Evolutionary conservation across 2,113 vertebrate species (phyloP), one percentile per base, ranked within the genome.

Genomic region (Siniperca chuatsi): DNA sequence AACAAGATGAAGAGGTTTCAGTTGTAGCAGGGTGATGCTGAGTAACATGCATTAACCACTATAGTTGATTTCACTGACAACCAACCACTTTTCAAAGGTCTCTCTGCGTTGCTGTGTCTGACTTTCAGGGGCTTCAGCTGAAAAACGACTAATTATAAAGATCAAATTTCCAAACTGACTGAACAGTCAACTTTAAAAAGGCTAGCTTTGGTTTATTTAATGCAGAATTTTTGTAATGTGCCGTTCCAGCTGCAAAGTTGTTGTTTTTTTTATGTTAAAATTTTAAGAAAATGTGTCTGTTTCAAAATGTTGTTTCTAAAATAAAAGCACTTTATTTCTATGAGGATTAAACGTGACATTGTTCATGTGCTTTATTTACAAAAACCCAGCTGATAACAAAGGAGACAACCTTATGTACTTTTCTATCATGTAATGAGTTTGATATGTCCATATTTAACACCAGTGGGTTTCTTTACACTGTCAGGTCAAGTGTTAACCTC

Each of bases 311-410:
- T 87, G 70, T 92, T 90, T 91, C 76, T 93, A 90, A 93, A 96
- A 96, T 95, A 95, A 96, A 96, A 93, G 95, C 96, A 96, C 95
- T 96, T 96, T 96, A 96, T 96, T 94, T 94, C 86, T 87, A 92
- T 86, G 83, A 71, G 9, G 50, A 78, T 35, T 64, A 13, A 73
- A 60, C 2, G 7, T 66, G 70, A 61, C 50, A 44, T 64, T 48
- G 58, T 71, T 68, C 25, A 25, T 65, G 33, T 57, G 46, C 0
- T 66, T 75, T 48, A 48, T 55, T 75, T 33, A 55, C 58, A 65
- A 21, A 55, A 61, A 55, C 8, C 9, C 12, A 4, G 29, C 21
- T 57, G 35, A 40, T 13, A 10, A 13, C 12, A 54, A 40, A 37
- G 18, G 18, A 21, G 46, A 44, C 50, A 33, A 15, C 11, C 18